phyloP scores from a whole-genome alignment of 2,113 vertebrate genomes.

The Probosciger aterrimus region DNA sequence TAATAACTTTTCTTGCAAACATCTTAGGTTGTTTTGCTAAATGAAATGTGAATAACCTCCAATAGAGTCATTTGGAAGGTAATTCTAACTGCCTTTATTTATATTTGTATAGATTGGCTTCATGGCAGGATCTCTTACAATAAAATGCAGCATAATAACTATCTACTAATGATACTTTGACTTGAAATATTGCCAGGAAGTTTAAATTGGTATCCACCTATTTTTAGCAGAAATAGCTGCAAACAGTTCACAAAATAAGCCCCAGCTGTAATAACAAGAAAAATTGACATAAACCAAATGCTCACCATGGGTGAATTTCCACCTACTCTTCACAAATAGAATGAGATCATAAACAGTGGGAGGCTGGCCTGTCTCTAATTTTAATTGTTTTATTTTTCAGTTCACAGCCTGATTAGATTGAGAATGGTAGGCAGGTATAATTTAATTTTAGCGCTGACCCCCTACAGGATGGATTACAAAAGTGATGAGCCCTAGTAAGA shows the following conservation, averaged over 20 bases:
- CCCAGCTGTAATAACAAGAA: slow-evolving; percentile 62
- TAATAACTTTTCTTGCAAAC: slow-evolving; percentile 54
- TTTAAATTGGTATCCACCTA: slow-evolving; percentile 64
- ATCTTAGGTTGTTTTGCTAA: slow-evolving; percentile 40
- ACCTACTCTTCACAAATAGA: slow-evolving; percentile 57
- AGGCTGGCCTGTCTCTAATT: slow-evolving; percentile 56
- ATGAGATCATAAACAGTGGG: slow-evolving; percentile 53
- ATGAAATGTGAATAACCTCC: slow-evolving; percentile 45
- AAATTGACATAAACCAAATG: slow-evolving; percentile 71
- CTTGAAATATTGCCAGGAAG: slow-evolving; percentile 53
- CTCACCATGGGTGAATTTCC: slow-evolving; percentile 61
- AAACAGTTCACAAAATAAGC: slow-evolving; percentile 64
- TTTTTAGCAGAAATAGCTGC: slow-evolving; percentile 65
- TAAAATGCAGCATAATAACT: slow-evolving; percentile 59
- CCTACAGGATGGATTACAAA: slow-evolving; percentile 46
- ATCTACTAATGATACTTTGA: slow-evolving; percentile 63
- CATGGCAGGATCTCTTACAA: slow-evolving; percentile 47
- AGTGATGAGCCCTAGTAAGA: slow-evolving; percentile 26
- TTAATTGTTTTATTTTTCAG: slow-evolving; percentile 68
- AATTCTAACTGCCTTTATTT: slow-evolving; percentile 55
- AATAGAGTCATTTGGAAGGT: not conserved
- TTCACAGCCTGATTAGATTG: slow-evolving; percentile 57
- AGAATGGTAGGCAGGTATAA: slow-evolving; percentile 54
- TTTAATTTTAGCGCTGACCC: slow-evolving; percentile 56
- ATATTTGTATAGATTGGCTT: slow-evolving; percentile 54